A percentile compares a stretch with the other conserved stretches of the same genome.
Conservation (phyloP, 2,888 invertebrate species). For the Leptinotarsa peninsularis region DNA sequence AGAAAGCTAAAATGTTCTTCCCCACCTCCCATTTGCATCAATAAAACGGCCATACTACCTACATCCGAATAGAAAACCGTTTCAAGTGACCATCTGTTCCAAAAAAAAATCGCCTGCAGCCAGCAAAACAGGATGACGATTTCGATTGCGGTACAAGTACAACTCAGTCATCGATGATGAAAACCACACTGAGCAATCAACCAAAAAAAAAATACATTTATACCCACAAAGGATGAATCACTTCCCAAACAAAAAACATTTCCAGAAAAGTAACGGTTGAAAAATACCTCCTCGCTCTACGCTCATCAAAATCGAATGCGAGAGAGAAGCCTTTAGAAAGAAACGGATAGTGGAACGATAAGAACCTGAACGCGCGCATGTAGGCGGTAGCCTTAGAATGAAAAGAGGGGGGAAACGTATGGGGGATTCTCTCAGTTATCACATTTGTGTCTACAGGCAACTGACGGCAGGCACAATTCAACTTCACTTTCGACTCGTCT, state of each 20-base stretch:
- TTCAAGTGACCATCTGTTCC: neutral
- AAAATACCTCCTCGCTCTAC: neutral
- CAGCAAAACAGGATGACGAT: neutral
- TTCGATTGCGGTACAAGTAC: neutral
- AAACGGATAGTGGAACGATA: neutral
- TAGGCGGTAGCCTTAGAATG: slow-evolving; percentile 2
- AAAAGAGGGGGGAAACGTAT: neutral
- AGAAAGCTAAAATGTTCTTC: too few relatives aligned
- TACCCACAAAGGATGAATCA: neutral
- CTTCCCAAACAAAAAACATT: neutral
- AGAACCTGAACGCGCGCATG: slow-evolving; percentile 8
- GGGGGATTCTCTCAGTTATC: neutral
- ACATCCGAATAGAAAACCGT: too few relatives aligned
- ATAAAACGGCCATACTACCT: too few relatives aligned
- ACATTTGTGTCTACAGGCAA: neutral
- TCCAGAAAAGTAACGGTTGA: slow-evolving; percentile 3
- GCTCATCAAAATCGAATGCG: slow-evolving; percentile 12
- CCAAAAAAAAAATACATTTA: neutral
- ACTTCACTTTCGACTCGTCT: neutral
- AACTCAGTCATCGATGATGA: neutral
- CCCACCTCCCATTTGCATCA: too few relatives aligned
- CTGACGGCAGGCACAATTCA: too few relatives aligned
- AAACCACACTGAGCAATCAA: neutral
- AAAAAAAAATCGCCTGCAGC: neutral
- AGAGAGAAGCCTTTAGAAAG: neutral